Conservation (phyloP, 1,140 invertebrate genomes). For the Drosophila aff. region DNA sequence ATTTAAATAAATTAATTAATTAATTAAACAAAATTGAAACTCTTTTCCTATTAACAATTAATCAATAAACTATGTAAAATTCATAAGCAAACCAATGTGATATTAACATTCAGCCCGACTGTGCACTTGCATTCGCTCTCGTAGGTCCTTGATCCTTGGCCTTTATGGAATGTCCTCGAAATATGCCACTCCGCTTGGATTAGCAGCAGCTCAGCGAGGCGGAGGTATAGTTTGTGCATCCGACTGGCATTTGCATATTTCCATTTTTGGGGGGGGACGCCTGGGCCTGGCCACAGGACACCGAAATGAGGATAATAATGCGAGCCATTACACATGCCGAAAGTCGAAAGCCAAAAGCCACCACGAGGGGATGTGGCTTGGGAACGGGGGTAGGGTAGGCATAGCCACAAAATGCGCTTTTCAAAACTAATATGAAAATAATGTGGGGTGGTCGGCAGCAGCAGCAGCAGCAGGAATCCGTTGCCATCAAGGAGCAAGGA, state of each 20-base stretch:
- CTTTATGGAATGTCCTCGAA: slow-evolving; percentile 28
- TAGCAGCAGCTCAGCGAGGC: not conserved
- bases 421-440: slow-evolving; percentile 74
- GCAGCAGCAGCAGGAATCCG: slow-evolving; percentile 9
- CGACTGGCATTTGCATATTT: slow-evolving; percentile 36
- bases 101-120: not conserved
- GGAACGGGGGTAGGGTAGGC: not conserved
- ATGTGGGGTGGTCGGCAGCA: slow-evolving; percentile 28
- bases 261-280: not conserved
- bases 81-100: not conserved
- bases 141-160: slow-evolving; percentile 23
- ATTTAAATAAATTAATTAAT: not conserved
- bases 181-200: slow-evolving; percentile 3
- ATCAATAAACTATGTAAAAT: not conserved
- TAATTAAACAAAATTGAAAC: not conserved
- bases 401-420: slow-evolving; percentile 67
- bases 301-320: slow-evolving; percentile 44
- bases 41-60: not conserved
- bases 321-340: slow-evolving; percentile 45
- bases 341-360: slow-evolving; percentile 8
- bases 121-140: not conserved
- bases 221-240: not conserved
- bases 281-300: slow-evolving; percentile 17
- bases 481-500: slow-evolving; percentile 54
- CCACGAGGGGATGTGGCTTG: not conserved